A percentile compares a stretch with the other conserved stretches of the same genome.
Conservation (phyloP, 2,797 vertebrate species). For the Rhadinocentrus ornatus region DNA sequence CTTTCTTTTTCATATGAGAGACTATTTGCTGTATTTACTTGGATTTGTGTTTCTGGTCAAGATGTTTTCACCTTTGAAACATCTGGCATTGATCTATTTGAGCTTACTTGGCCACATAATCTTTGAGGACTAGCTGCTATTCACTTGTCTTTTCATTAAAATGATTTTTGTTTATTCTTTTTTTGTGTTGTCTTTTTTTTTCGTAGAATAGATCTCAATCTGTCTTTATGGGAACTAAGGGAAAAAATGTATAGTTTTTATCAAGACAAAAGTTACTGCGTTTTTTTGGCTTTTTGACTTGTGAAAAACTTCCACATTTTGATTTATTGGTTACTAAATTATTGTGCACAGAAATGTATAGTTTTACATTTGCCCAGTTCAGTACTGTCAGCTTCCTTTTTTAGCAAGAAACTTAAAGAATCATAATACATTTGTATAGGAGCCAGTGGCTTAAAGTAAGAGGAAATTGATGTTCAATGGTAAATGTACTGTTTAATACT, state of each 20-base stretch:
- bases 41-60: background rate
- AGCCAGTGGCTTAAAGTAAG: background rate
- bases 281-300: background rate
- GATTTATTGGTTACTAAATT: background rate
- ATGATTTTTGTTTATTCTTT: background rate
- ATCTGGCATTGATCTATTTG: background rate
- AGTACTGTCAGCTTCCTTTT: background rate
- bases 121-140: background rate
- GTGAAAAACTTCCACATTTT: background rate
- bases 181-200: background rate
- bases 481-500: background rate
- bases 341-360: background rate
- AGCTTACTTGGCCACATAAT: background rate
- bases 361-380: background rate
- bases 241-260: background rate
- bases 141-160: background rate
- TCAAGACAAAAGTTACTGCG: background rate
- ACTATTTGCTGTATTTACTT: too few species aligned
- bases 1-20: background rate
- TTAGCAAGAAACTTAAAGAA: background rate
- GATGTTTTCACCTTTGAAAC: constrained; percentile 3
- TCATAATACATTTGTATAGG: background rate
- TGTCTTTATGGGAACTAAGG: background rate
- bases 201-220: background rate
- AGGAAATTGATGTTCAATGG: background rate